Evolutionary conservation across 2,113 vertebrate genomes (phyloP).

Genomic region (Pavo muticus): DNA sequence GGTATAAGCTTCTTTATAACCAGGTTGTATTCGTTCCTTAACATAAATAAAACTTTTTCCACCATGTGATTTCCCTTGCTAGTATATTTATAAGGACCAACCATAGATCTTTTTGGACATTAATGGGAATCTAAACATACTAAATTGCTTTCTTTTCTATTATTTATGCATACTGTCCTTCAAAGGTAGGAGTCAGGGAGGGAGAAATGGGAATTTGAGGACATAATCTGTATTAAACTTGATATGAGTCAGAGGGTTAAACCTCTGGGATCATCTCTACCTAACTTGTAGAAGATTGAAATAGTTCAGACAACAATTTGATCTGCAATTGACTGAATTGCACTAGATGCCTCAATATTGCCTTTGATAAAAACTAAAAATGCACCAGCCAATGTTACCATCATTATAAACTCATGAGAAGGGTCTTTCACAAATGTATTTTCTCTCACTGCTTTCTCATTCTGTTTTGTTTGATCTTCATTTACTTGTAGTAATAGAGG

Average conservation of each 20-base stretch:
- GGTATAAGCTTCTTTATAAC: background rate
- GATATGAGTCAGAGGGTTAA: background rate
- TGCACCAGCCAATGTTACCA: background rate
- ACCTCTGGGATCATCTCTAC: background rate
- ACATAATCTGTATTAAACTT: background rate
- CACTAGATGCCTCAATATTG: background rate
- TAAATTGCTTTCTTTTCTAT: background rate
- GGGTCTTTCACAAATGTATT: background rate
- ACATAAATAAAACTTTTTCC: slow-evolving; percentile 27
- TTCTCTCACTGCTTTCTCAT: background rate
- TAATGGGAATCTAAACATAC: background rate
- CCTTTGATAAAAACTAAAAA: slow-evolving; percentile 37
- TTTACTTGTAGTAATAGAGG: background rate
- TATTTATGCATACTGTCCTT: background rate
- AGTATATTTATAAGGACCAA: background rate
- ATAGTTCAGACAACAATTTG: slow-evolving; percentile 2
- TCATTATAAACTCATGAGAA: slow-evolving; percentile 21
- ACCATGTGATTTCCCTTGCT: background rate
- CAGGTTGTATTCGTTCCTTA: slow-evolving; percentile 19
- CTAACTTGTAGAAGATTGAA: background rate
- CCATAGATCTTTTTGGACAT: background rate
- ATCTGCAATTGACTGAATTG: background rate
- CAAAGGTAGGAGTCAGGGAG: background rate
- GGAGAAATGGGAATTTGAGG: background rate
- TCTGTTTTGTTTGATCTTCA: slow-evolving; percentile 5